Evolutionary conservation across 2,888 invertebrate species (phyloP).

Genomic region (Ophion slaviceki): DNA sequence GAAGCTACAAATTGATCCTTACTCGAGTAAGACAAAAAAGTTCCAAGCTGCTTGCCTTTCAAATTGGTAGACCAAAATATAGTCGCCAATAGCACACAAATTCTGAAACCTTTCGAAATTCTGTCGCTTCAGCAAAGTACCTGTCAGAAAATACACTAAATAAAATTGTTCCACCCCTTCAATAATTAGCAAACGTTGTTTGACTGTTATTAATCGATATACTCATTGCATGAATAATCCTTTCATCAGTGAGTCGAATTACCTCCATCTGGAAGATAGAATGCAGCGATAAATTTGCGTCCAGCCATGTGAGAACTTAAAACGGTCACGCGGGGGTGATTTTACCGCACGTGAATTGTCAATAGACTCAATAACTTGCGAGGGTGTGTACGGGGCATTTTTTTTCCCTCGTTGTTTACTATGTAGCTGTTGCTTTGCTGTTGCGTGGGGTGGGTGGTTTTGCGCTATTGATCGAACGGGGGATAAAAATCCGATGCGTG

Average conservation of each 20-base stretch:
- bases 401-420: slow-evolving; percentile 18
- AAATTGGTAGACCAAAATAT: too few relatives aligned
- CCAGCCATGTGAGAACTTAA: slow-evolving; percentile 37
- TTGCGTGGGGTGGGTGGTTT: slow-evolving; percentile 45
- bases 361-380: slow-evolving; percentile 48
- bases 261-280: neutral
- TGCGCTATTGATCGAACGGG: slow-evolving; percentile 61
- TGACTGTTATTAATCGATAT: neutral
- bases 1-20: too few relatives aligned
- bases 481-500: slow-evolving; percentile 70
- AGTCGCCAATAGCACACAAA: too few relatives aligned
- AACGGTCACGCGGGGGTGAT: slow-evolving; percentile 57
- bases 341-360: slow-evolving; percentile 45
- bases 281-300: slow-evolving; percentile 30
- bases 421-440: slow-evolving; percentile 51
- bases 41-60: too few relatives aligned
- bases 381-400: slow-evolving; percentile 28
- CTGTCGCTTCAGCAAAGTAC: too few relatives aligned
- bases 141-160: too few relatives aligned
- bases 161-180: too few relatives aligned
- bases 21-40: too few relatives aligned
- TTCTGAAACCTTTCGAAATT: too few relatives aligned
- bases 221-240: neutral
- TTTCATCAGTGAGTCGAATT: neutral
- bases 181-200: too few relatives aligned